Conservation (phyloP, 2,113 vertebrate genomes). For the Tinamus guttatus region DNA sequence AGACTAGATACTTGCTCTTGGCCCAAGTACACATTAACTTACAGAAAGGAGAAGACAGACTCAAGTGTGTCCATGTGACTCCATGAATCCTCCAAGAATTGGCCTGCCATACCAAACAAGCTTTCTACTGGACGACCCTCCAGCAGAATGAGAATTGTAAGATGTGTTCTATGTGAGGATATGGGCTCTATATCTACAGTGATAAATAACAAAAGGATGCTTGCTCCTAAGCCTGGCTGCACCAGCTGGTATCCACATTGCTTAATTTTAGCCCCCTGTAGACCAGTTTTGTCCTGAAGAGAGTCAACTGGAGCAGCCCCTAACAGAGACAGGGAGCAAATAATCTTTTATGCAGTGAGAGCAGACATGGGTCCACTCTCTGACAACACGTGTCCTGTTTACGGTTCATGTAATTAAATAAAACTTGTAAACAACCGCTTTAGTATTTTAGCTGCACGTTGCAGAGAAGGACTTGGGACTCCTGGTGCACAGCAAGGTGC, state of each 20-base stretch:
- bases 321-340: background rate
- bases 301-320: background rate
- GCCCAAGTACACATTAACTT: accelerated
- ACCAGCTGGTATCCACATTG: background rate
- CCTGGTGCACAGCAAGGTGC: too few relatives aligned
- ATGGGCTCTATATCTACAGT: background rate
- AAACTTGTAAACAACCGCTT: background rate
- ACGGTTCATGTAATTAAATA: background rate
- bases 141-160: background rate
- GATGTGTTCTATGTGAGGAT: background rate
- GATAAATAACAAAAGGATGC: background rate
- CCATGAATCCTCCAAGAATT: background rate
- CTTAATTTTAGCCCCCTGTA: background rate
- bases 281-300: background rate
- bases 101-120: background rate
- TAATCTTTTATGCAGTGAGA: background rate
- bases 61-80: background rate
- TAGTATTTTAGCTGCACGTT: background rate
- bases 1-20: background rate
- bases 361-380: background rate
- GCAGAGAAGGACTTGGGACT: too few relatives aligned
- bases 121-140: background rate
- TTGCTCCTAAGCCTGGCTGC: background rate
- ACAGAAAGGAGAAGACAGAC: background rate
- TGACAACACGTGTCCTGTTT: background rate